These are phyloP conservation scores for Camponotus floridanus DNA, from an alignment of 1,140 invertebrate species.

Conservation along the genomic window DNA sequence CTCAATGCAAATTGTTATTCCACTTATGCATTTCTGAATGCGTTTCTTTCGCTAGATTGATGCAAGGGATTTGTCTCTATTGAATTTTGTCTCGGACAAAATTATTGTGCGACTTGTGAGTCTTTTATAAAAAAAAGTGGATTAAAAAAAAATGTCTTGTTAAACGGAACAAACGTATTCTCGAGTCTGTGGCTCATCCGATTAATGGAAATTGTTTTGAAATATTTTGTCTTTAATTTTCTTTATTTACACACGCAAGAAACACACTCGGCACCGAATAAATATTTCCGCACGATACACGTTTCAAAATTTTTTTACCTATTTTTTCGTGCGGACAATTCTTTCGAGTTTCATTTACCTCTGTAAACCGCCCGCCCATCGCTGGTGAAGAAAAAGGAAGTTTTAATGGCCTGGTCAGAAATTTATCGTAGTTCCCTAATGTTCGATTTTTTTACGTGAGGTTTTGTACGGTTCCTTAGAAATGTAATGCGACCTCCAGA, in stretches of 20 bases:
- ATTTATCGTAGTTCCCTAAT: conserved; percentile 31
- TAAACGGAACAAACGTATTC: conserved; percentile 20
- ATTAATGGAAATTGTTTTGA: conserved; percentile 21
- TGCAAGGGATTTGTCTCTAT: not conserved
- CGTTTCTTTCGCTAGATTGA: conserved; percentile 31
- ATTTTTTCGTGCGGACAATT: not conserved
- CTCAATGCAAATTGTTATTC: conserved; percentile 53
- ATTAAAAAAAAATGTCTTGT: conserved; percentile 13
- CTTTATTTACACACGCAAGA: not conserved
- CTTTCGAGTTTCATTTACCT: conserved; percentile 29
- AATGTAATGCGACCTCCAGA: not conserved
- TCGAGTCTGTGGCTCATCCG: not conserved
- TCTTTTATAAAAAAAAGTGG: conserved; percentile 12
- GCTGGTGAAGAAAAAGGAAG: conserved; percentile 23
- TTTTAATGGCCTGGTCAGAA: not conserved
- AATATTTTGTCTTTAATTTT: conserved; percentile 5
- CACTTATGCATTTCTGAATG: not conserved
- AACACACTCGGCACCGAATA: conserved; percentile 10
- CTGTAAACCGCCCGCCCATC: not conserved
- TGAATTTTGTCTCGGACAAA: conserved; percentile 25
- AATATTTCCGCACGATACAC: not conserved
- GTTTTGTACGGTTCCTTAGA: not conserved
- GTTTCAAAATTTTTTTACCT: conserved; percentile 5
- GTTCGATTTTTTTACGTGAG: conserved; percentile 11
- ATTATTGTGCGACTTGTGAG: conserved; percentile 17